These are phyloP conservation scores for Penaeus japonicus DNA, from an alignment of 1,140 invertebrate species.

Conservation along the genomic window DNA sequence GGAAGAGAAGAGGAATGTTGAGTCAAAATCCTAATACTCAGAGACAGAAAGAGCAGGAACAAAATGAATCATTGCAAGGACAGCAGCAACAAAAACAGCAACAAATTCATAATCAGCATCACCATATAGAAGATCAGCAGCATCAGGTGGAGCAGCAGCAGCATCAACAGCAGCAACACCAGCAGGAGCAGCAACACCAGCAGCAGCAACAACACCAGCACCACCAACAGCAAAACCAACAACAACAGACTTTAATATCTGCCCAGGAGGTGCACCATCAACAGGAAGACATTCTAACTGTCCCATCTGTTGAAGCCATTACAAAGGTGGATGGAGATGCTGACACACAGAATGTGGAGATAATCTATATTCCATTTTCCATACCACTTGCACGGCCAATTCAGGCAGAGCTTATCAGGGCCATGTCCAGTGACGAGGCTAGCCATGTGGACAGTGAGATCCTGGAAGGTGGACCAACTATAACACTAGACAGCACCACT, in stretches of 20 bases:
- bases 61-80: not conserved
- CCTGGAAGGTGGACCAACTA: constrained; percentile 35
- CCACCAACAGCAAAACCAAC: not conserved
- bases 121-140: not conserved
- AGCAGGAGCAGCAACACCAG: not conserved
- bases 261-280: not conserved
- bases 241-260: not conserved
- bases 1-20: constrained; percentile 3
- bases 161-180: not conserved
- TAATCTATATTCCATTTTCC: constrained; percentile 43
- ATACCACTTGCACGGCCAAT: constrained; percentile 35
- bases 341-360: constrained; percentile 45
- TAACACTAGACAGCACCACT: constrained; percentile 34
- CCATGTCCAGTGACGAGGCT: constrained; percentile 30
- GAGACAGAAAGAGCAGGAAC: not conserved
- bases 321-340: constrained; percentile 10
- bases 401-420: constrained; percentile 39
- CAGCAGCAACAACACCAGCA: not conserved
- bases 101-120: not conserved
- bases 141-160: not conserved
- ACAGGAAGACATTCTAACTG: constrained; percentile 14
- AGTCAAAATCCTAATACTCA: not conserved
- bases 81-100: not conserved
- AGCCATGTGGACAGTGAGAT: constrained; percentile 16
- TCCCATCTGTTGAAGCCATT: constrained; percentile 2